Evolutionary conservation across 1,140 invertebrate species (phyloP).

Genomic region (Pseudobourletiella spinata): DNA sequence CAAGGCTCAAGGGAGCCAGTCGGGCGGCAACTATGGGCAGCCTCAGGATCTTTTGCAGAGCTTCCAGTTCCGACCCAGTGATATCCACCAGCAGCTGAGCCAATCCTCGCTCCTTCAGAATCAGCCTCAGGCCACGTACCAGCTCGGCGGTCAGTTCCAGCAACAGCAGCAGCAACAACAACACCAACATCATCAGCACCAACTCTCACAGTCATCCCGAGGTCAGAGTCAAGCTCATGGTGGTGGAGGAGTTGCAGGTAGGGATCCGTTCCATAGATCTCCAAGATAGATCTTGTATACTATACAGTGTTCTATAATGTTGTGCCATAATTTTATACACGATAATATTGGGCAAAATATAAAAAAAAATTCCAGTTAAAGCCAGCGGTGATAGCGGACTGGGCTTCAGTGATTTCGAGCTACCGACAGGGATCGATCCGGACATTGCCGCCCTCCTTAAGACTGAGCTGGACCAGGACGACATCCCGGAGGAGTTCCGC

Average conservation of each 20-base stretch:
- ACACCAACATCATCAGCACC: background rate
- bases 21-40: too few species aligned
- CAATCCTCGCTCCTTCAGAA: background rate
- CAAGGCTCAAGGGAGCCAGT: background rate
- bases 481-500: conserved; percentile 30
- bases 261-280: too few species aligned
- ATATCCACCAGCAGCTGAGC: background rate
- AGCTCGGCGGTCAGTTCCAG: conserved; percentile 1
- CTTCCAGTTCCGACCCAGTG: background rate
- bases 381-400: conserved; percentile 13
- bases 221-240: background rate
- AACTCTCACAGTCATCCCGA: conserved; percentile 1
- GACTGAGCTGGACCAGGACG: conserved; percentile 32
- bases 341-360: too few species aligned
- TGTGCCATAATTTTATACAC: too few species aligned
- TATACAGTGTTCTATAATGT: too few species aligned
- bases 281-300: too few species aligned
- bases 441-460: conserved; percentile 32
- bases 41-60: background rate
- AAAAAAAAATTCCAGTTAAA: conserved; percentile 14
- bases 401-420: conserved; percentile 28
- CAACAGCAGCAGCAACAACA: conserved; percentile 11
- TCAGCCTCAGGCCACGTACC: background rate
- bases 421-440: conserved; percentile 27
- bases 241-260: too few species aligned